Evolutionary conservation across 2,888 invertebrate species (phyloP), one percentile per base, ranked within the genome.

Genomic region (Chamaedrilus cognettii): DNA sequence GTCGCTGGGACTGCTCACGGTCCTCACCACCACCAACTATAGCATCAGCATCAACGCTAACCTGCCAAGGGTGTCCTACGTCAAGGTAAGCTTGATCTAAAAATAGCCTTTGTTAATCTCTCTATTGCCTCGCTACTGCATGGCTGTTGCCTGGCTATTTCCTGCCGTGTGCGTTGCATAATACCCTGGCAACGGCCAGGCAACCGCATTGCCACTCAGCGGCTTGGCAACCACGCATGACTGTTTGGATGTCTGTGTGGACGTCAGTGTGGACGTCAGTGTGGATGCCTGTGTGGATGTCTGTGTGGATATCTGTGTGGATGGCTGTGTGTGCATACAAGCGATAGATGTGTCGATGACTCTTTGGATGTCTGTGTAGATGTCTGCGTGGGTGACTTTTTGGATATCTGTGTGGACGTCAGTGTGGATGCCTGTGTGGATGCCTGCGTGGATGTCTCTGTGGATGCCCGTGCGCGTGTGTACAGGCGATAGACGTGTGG

Each of bases 41-140:
- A 94, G 94, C 83, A 93, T 93, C 0, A 93, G 94, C 79, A 93
- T 94, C 0, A 94, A 94, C 80, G 91, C 93, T 78, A 91, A 90
- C 23, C 85, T 94, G 73, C 94, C 94, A 0, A 93, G 93, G 0
- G 94, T 94, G 0, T 94, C 93, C 0, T 94, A 94, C 83, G 92
- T 94, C 0, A 94, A 94, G 84, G 55, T 52, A 19, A 19, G 26
- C 19, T 15, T 42, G 11, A 15, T n/a, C n/a, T n/a, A n/a, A n/a
- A n/a, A n/a, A n/a, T n/a, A n/a, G n/a, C n/a, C n/a, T n/a, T n/a
- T n/a, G n/a, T n/a, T n/a, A n/a, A n/a, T n/a, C n/a, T n/a, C n/a
- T n/a, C n/a, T n/a, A n/a, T n/a, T n/a, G n/a, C n/a, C n/a, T n/a
- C n/a, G n/a, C n/a, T n/a, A n/a, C n/a, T n/a, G n/a, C n/a, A n/a